Conservation (phyloP, 1,140 invertebrate species). For the Hypsibius dujardini region DNA sequence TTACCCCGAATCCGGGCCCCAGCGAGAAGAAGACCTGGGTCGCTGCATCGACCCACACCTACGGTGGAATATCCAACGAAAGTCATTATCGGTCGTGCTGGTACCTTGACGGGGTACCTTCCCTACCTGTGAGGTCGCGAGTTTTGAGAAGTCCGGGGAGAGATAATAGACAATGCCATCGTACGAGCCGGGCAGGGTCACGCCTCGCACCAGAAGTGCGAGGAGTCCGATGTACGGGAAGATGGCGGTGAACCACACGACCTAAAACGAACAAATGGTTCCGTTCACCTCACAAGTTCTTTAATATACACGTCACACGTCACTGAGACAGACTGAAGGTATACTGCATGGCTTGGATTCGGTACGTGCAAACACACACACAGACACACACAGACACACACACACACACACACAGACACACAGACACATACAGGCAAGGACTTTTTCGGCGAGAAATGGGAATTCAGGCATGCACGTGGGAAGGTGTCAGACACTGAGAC, state of each 20-base stretch:
- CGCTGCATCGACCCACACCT: conserved; percentile 91
- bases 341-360: no score
- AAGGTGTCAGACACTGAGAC: no score
- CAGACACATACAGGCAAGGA: no score
- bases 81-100: background rate
- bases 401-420: no score
- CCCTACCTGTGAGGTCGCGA: conserved; percentile 60
- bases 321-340: no score
- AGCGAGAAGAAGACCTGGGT: conserved; percentile 95
- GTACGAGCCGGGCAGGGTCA: conserved; percentile 79
- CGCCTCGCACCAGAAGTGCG: conserved; percentile 71
- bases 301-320: no score
- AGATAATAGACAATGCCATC: conserved; percentile 78
- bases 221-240: conserved; percentile 89
- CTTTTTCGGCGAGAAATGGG: no score
- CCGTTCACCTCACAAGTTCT: no score
- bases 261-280: conserved; percentile 38
- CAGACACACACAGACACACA: no score
- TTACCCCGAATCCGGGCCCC: conserved; percentile 77
- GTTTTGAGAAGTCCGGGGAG: conserved; percentile 71
- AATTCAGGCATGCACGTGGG: no score
- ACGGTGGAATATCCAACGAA: conserved; percentile 26
- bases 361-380: background rate
- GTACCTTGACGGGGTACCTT: no score
- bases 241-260: conserved; percentile 95